phyloP scores from a whole-genome alignment of 2,113 vertebrate species.

The Epinephelus lanceolatus region DNA sequence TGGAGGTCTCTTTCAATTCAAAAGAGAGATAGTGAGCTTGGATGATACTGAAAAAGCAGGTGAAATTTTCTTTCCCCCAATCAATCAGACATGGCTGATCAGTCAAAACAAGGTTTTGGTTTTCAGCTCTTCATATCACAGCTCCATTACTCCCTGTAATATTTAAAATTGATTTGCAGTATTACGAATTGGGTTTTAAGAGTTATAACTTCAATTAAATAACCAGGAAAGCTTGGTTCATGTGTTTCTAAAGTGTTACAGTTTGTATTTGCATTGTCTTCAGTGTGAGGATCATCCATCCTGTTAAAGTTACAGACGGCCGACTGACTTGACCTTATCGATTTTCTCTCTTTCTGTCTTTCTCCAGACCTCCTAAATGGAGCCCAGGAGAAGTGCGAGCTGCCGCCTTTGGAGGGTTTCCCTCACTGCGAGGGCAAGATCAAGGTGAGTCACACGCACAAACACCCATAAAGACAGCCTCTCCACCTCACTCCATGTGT shows the following conservation, averaged over 20 bases:
- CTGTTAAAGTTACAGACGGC: conserved; percentile 3
- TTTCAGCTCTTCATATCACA: no score
- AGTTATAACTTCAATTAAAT: no score
- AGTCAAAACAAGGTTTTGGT: no score
- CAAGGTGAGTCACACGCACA: conserved; percentile 86
- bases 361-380: conserved; percentile 95
- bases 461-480: not conserved
- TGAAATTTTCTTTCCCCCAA: no score
- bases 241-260: conserved; percentile 1
- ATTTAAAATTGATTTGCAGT: not conserved
- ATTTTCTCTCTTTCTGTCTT: conserved; percentile 41
- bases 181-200: no score
- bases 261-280: not conserved
- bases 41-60: not conserved
- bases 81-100: no score
- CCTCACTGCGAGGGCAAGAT: conserved; percentile 98
- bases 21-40: not conserved
- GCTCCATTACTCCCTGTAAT: no score
- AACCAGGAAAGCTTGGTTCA: no score
- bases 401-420: conserved; percentile 97
- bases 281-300: not conserved
- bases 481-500: not conserved
- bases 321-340: conserved; percentile 45
- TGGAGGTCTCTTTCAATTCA: not conserved
- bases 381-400: conserved; percentile 98